phyloP scores from a whole-genome alignment of 2,113 vertebrate species.

The Orientallactaga bullata region DNA sequence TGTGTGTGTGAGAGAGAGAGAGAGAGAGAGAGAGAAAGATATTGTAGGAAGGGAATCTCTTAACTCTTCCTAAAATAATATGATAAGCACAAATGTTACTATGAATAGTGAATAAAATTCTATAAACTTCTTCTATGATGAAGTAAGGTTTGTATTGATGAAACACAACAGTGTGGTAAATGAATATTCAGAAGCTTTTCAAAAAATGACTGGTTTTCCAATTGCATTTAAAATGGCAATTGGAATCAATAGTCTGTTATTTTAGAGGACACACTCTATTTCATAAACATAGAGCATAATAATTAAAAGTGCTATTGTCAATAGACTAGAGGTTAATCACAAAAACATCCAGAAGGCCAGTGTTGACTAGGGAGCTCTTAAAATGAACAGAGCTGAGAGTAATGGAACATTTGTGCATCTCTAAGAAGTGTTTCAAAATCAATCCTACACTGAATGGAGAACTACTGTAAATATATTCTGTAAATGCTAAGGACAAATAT shows the following conservation, averaged over 20 bases:
- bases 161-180: slow-evolving; percentile 59
- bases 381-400: slow-evolving; percentile 6
- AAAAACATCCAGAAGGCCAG: slow-evolving; percentile 61
- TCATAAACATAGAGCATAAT: slow-evolving; percentile 72
- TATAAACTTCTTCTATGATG: neutral
- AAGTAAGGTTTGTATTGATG: slow-evolving; percentile 55
- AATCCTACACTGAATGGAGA: slow-evolving; percentile 18
- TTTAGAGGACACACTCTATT: slow-evolving; percentile 69
- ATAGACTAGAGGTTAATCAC: slow-evolving; percentile 72
- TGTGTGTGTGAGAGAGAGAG: too few relatives aligned
- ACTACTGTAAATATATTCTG: neutral
- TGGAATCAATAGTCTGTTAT: slow-evolving; percentile 76
- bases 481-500: slow-evolving; percentile 33
- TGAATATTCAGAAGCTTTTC: slow-evolving; percentile 68
- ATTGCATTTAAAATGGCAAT: slow-evolving; percentile 73
- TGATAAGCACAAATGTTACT: neutral
- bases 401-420: slow-evolving; percentile 47
- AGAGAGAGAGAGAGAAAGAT: neutral
- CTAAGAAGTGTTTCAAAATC: slow-evolving; percentile 59
- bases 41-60: neutral
- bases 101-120: slow-evolving; percentile 61
- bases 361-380: slow-evolving; percentile 41
- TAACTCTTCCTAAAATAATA: slow-evolving; percentile 60
- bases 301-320: slow-evolving; percentile 74
- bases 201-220: slow-evolving; percentile 76